Conservation (phyloP, 30 jellyfish, hydroid and myxozoan genomes). For the Aurelia aurita region DNA sequence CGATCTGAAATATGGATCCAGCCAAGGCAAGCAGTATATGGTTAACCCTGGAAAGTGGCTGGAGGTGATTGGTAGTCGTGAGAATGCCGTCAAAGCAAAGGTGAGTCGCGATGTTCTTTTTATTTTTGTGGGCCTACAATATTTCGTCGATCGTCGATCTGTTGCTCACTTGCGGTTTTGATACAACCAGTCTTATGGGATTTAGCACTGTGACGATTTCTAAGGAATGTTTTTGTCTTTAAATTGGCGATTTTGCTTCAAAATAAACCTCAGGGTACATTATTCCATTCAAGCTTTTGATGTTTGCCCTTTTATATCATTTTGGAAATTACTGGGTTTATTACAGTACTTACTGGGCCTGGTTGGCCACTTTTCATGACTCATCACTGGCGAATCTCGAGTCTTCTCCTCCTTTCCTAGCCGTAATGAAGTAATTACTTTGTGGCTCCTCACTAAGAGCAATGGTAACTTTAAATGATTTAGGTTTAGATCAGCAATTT, state of each 20-base stretch:
- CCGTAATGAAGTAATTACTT: too few species aligned
- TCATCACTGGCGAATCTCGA: too few species aligned
- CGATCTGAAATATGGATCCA: slow-evolving; percentile 81
- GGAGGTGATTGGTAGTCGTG: slow-evolving; percentile 82
- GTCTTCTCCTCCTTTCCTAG: too few species aligned
- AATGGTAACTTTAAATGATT: too few species aligned
- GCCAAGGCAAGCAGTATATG: slow-evolving; percentile 94
- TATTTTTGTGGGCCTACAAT: slow-evolving; percentile 6
- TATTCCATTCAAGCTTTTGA: background rate
- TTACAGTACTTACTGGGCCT: too few species aligned
- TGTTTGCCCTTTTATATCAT: too few species aligned
- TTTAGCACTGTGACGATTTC: slow-evolving; percentile 68
- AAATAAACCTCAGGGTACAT: slow-evolving; percentile 8
- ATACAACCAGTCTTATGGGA: slow-evolving; percentile 50
- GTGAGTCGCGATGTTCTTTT: slow-evolving; percentile 44
- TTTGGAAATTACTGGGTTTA: too few species aligned
- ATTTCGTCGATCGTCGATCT: slow-evolving; percentile 10
- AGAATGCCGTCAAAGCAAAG: slow-evolving; percentile 90
- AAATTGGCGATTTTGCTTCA: slow-evolving; percentile 25
- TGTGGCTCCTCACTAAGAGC: too few species aligned
- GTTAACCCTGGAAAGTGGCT: slow-evolving; percentile 95
- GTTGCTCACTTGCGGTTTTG: slow-evolving; percentile 71
- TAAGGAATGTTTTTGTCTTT: slow-evolving; percentile 41
- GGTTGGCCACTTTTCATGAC: too few species aligned
- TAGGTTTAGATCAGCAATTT: too few species aligned